phyloP scores from a whole-genome alignment of 2,888 invertebrate genomes.

The Hirtodrosophila duncani region DNA sequence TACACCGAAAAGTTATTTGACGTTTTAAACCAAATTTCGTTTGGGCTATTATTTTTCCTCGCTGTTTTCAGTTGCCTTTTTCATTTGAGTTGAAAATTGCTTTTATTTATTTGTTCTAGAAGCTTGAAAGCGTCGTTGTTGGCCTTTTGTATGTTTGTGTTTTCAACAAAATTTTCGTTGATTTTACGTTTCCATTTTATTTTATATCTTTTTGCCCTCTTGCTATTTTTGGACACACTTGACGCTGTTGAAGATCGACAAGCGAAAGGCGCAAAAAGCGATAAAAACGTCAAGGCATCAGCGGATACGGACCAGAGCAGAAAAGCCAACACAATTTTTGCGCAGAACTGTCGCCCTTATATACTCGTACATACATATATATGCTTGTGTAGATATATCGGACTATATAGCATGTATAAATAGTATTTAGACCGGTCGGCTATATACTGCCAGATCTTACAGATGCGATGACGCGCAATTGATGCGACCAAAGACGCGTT shows the following conservation, averaged over 20 bases:
- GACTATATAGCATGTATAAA: slow-evolving; percentile 21
- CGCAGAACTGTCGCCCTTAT: slow-evolving; percentile 71
- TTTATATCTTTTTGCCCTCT: too few species aligned
- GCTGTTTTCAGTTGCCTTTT: slow-evolving; percentile 21
- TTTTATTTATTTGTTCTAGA: slow-evolving; percentile 61
- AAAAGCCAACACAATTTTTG: slow-evolving; percentile 48
- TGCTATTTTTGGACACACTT: slow-evolving; percentile 70
- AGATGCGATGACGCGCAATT: slow-evolving; percentile 71
- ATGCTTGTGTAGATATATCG: background rate
- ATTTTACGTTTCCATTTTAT: slow-evolving; percentile 44
- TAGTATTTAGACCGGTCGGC: slow-evolving; percentile 31
- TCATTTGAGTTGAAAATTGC: slow-evolving; percentile 28
- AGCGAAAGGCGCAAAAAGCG: slow-evolving; percentile 48
- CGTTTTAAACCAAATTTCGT: slow-evolving; percentile 52
- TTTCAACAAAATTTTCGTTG: slow-evolving; percentile 31
- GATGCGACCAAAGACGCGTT: slow-evolving; percentile 69
- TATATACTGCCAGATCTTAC: slow-evolving; percentile 38
- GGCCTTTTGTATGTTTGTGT: slow-evolving; percentile 11
- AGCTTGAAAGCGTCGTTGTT: slow-evolving; percentile 27
- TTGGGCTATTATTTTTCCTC: slow-evolving; percentile 5
- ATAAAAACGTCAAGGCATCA: slow-evolving; percentile 39
- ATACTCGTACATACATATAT: slow-evolving; percentile 23
- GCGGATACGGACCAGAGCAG: slow-evolving; percentile 13
- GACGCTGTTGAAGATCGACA: slow-evolving; percentile 61
- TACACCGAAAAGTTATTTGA: slow-evolving; percentile 49